Conservation (phyloP, 1,140 invertebrate genomes). For the Arion vulgaris region DNA sequence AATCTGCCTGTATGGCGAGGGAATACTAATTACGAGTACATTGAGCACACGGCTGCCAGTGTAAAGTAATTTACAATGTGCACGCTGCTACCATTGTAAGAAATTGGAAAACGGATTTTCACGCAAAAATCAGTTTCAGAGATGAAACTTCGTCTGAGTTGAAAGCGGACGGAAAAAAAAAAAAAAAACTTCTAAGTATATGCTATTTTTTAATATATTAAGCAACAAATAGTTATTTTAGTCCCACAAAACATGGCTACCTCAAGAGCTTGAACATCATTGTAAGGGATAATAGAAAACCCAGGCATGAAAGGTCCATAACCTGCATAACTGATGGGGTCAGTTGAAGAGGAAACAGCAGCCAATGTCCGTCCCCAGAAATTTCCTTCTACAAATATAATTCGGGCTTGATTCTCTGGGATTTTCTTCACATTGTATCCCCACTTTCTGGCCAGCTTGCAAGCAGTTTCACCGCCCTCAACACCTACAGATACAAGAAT, state of each 20-base stretch:
- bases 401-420: conserved; percentile 88
- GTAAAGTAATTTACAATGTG: too few species aligned
- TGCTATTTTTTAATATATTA: too few species aligned
- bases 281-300: conserved; percentile 90
- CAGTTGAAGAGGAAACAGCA: conserved; percentile 94
- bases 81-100: too few species aligned
- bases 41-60: too few species aligned
- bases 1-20: too few species aligned
- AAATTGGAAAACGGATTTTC: too few species aligned
- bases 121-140: too few species aligned
- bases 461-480: conserved; percentile 96
- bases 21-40: too few species aligned
- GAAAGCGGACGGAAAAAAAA: too few species aligned
- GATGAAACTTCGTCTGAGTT: too few species aligned
- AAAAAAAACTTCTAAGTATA: too few species aligned
- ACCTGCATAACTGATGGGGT: conserved; percentile 87
- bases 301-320: conserved; percentile 98
- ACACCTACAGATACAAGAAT: conserved; percentile 79
- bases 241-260: conserved; percentile 73
- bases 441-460: conserved; percentile 94
- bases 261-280: conserved; percentile 88
- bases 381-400: conserved; percentile 94
- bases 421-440: conserved; percentile 94
- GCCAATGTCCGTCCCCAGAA: conserved; percentile 98
- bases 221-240: too few species aligned